These are phyloP conservation scores for Eurosta solidaginis DNA, from an alignment of 1,140 invertebrate genomes.

Conservation along the genomic window DNA sequence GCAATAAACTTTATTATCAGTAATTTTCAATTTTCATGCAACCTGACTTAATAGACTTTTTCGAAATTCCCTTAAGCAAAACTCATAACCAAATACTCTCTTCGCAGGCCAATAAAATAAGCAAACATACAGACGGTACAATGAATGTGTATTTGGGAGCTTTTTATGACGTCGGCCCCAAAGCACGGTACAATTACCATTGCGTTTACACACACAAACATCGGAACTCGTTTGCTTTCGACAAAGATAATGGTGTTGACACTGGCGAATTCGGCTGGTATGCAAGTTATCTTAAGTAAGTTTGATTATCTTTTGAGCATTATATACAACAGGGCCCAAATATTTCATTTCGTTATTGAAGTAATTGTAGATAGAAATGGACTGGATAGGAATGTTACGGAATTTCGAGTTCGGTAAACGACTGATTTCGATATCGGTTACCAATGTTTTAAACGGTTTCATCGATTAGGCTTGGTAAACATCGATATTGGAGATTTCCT, in stretches of 20 bases:
- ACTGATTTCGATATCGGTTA: no score
- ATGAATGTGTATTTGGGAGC: neutral
- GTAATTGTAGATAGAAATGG: neutral
- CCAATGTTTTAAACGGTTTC: no score
- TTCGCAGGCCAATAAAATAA: neutral
- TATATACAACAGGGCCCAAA: no score
- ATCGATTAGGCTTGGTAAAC: no score
- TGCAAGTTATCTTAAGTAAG: conserved; percentile 14
- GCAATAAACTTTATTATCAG: neutral
- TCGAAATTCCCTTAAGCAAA: neutral
- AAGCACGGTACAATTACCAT: neutral
- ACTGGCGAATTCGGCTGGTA: neutral
- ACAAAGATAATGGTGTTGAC: neutral
- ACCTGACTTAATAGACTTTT: neutral
- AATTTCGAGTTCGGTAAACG: no score
- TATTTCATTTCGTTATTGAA: neutral
- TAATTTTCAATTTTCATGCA: neutral
- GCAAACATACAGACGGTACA: neutral
- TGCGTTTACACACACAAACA: neutral
- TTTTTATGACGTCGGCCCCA: neutral
- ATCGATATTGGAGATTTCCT: no score
- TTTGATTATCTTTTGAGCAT: conserved; percentile 11
- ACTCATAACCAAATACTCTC: neutral
- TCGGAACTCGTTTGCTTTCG: neutral
- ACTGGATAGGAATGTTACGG: no score